Evolutionary conservation across 2,797 vertebrate species (phyloP).

Genomic region (Melanotaenia nigrans): DNA sequence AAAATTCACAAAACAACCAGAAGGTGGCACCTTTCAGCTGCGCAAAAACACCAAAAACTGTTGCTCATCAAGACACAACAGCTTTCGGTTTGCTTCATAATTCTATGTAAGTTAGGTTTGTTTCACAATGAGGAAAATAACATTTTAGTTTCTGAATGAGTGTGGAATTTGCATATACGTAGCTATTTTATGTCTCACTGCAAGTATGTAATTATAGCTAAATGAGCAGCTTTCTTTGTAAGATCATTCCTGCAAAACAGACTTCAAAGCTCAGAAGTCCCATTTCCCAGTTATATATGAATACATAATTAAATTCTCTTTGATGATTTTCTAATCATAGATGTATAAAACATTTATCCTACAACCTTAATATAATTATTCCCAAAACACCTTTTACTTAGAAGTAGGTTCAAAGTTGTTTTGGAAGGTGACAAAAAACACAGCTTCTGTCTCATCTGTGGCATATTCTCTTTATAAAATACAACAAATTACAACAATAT

Average conservation of each 20-base stretch:
- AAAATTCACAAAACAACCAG: slow-evolving; percentile 43
- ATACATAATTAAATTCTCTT: neutral
- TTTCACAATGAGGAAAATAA: neutral
- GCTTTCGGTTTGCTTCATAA: neutral
- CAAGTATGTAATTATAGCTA: no score
- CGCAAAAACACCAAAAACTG: neutral
- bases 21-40: slow-evolving; percentile 51
- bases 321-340: neutral
- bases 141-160: neutral
- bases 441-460: neutral
- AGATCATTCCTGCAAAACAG: neutral
- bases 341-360: neutral
- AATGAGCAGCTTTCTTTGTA: neutral
- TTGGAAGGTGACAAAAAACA: neutral
- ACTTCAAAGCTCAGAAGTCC: neutral
- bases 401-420: neutral
- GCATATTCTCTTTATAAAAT: neutral
- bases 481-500: no score
- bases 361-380: neutral
- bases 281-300: neutral
- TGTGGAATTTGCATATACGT: no score
- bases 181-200: no score
- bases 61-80: no score
- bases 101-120: neutral
- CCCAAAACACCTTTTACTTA: neutral